phyloP scores from a whole-genome alignment of 1,140 invertebrate genomes.

The Drepana arcuata region DNA sequence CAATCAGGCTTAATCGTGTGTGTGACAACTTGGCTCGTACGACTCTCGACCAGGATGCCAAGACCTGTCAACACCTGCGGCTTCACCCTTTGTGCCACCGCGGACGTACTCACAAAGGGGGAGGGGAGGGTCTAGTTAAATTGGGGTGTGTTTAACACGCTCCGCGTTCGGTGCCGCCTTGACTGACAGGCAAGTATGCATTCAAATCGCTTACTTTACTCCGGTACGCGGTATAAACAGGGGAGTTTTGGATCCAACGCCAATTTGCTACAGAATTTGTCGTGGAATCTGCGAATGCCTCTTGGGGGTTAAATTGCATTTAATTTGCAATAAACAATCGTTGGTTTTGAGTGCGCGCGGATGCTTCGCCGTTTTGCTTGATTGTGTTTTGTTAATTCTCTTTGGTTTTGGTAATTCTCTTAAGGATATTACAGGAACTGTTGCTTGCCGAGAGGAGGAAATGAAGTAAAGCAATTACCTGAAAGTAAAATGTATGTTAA shows the following conservation, averaged over 20 bases:
- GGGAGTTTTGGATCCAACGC: constrained; percentile 37
- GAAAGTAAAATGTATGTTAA: too few relatives aligned
- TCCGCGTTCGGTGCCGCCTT: constrained; percentile 72
- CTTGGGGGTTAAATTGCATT: constrained; percentile 62
- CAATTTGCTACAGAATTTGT: constrained; percentile 67
- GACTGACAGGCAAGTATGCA: constrained; percentile 80
- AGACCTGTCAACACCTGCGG: constrained; percentile 12
- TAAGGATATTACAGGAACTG: too few relatives aligned
- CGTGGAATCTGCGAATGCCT: constrained; percentile 57
- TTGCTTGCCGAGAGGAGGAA: too few relatives aligned
- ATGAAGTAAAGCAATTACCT: too few relatives aligned
- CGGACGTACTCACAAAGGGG: constrained; percentile 3
- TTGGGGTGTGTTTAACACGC: constrained; percentile 36
- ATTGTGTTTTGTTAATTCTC: too few relatives aligned
- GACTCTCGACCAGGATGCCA: constrained; percentile 22
- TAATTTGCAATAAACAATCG: constrained; percentile 63
- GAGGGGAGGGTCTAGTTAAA: constrained; percentile 18
- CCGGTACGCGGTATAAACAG: constrained; percentile 56
- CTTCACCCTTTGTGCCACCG: constrained; percentile 4
- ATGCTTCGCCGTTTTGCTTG: too few relatives aligned
- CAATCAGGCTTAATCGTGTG: constrained; percentile 68
- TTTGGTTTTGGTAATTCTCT: too few relatives aligned
- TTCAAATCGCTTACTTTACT: constrained; percentile 79
- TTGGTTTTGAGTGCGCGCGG: constrained; percentile 22
- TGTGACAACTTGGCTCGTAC: constrained; percentile 65